These are phyloP conservation scores for Drosophila lacertosa DNA, from an alignment of 1,140 invertebrate genomes.

Conservation along the genomic window DNA sequence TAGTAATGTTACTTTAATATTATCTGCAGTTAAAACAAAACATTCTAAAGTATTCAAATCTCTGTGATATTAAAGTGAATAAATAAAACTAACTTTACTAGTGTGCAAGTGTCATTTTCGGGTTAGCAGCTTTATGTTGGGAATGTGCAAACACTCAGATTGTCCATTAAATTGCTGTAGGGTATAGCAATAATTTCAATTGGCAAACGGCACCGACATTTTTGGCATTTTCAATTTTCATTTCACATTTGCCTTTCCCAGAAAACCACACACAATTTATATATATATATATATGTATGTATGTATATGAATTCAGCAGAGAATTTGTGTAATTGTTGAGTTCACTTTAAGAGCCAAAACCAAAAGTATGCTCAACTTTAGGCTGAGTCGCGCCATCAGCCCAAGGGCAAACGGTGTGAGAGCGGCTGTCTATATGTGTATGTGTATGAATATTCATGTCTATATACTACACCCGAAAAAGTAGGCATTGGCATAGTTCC, in stretches of 20 bases:
- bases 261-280: constrained; percentile 31
- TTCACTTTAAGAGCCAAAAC: constrained; percentile 25
- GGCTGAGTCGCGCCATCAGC: constrained; percentile 35
- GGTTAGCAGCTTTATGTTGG: too few relatives aligned
- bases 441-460: not conserved
- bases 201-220: constrained; percentile 33
- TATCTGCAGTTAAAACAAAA: too few relatives aligned
- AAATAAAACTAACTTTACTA: too few relatives aligned
- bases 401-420: constrained; percentile 56
- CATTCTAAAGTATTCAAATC: too few relatives aligned
- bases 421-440: not conserved
- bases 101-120: too few relatives aligned
- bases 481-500: constrained; percentile 74
- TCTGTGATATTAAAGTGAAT: too few relatives aligned
- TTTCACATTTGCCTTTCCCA: constrained; percentile 46
- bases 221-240: constrained; percentile 59
- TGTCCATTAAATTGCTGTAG: not conserved
- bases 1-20: not conserved
- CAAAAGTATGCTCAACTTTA: constrained; percentile 35
- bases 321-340: constrained; percentile 28
- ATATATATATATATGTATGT: not conserved
- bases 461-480: constrained; percentile 14
- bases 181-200: constrained; percentile 8
- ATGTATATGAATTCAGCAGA: not conserved
- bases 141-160: not conserved